A percentile compares a stretch with the other conserved stretches of the same genome.
phyloP scores from a whole-genome alignment of 2,888 invertebrate species.

The Drosophila nigricruria region DNA sequence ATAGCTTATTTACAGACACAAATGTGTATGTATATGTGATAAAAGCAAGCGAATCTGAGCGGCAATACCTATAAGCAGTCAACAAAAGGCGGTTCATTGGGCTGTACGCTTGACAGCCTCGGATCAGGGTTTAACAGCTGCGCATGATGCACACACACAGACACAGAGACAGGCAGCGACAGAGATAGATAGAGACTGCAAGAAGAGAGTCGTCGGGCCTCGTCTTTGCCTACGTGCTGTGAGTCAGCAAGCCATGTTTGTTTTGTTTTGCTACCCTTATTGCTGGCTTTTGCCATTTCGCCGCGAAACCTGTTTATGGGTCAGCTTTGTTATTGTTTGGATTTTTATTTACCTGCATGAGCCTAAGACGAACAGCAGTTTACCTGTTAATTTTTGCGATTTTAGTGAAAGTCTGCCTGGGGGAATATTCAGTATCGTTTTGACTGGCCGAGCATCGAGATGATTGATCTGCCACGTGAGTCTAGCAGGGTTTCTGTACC shows the following conservation, averaged over 20 bases:
- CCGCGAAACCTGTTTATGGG: constrained; percentile 49
- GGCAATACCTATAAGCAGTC: constrained; percentile 42
- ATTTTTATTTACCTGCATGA: constrained; percentile 29
- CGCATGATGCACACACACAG: constrained; percentile 52
- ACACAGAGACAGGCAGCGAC: constrained; percentile 27
- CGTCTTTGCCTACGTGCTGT: constrained; percentile 71
- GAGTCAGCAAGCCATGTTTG: constrained; percentile 71
- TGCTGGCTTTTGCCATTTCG: constrained; percentile 24
- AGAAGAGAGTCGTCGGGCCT: constrained; percentile 31
- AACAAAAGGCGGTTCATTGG: constrained; percentile 72
- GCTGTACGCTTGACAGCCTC: constrained; percentile 55
- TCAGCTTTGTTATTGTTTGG: constrained; percentile 48
- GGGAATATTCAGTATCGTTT: constrained; percentile 45
- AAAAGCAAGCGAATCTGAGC: constrained; percentile 48
- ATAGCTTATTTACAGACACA: constrained; percentile 19
- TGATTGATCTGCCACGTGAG: constrained; percentile 73
- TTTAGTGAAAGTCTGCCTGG: constrained; percentile 23
- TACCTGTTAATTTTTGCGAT: constrained; percentile 32
- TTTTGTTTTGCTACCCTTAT: constrained; percentile 58
- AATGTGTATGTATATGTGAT: constrained; percentile 25
- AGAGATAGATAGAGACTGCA: constrained; percentile 37
- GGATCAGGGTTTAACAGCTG: constrained; percentile 72
- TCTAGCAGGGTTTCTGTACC: constrained; percentile 35
- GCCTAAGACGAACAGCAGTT: not conserved
- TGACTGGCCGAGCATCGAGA: constrained; percentile 29